Conservation (phyloP, 2,888 invertebrate genomes). For the Hipparchia semele region DNA sequence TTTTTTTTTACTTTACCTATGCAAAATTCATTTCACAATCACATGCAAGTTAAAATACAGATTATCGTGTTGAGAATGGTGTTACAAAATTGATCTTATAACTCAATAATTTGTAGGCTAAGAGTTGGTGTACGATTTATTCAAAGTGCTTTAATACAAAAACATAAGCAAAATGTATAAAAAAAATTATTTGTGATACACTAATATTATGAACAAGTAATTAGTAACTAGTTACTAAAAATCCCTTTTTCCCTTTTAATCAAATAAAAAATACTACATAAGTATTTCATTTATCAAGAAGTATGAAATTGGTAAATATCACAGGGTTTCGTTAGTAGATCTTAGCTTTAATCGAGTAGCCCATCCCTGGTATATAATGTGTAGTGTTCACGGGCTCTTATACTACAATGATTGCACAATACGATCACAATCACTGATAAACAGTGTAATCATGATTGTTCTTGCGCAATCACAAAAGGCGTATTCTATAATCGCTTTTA, state of each 20-base stretch:
- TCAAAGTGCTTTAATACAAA: neutral
- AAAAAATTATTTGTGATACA: neutral
- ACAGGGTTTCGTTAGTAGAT: too few species aligned
- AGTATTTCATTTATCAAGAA: too few species aligned
- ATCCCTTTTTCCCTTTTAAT: too few species aligned
- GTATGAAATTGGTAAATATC: too few species aligned
- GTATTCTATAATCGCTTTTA: conserved; percentile 36
- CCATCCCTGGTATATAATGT: too few species aligned
- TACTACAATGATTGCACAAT: conserved; percentile 25
- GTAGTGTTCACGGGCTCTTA: neutral
- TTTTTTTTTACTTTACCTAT: neutral
- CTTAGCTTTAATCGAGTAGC: too few species aligned
- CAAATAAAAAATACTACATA: too few species aligned
- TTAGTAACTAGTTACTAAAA: too few species aligned
- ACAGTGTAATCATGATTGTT: conserved; percentile 22
- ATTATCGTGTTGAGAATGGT: conserved; percentile 5
- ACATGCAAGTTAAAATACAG: conserved; percentile 17
- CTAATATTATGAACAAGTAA: too few species aligned
- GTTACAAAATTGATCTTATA: conserved; percentile 14
- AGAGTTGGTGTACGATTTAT: neutral
- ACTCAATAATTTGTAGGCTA: neutral
- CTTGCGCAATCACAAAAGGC: conserved; percentile 33
- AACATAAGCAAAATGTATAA: neutral
- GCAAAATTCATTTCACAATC: conserved; percentile 9
- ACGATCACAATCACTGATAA: conserved; percentile 29